Percentiles rank a stretch among this genome's conserved stretches.
phyloP scores from a whole-genome alignment of 2,113 vertebrate genomes.

The Oncorhynchus nerka region DNA sequence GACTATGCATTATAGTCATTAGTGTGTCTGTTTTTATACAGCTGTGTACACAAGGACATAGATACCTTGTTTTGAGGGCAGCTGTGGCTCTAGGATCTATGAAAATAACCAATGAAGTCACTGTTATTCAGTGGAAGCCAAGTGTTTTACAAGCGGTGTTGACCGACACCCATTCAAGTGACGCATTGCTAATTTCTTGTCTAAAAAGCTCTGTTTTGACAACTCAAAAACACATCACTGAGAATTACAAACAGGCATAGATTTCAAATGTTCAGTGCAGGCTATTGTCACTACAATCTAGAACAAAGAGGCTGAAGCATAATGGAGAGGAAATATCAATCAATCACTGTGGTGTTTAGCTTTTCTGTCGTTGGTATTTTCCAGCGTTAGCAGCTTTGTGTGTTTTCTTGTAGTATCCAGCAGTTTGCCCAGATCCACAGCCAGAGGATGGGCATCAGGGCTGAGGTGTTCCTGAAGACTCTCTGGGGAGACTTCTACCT shows the following conservation, averaged over 20 bases:
- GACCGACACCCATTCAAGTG: too few species aligned
- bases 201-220: background rate
- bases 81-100: conserved; percentile 26
- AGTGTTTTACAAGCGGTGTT: background rate
- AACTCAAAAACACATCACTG: too few species aligned
- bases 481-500: conserved; percentile 97
- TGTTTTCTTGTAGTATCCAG: conserved; percentile 78
- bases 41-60: background rate
- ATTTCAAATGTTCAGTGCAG: too few species aligned
- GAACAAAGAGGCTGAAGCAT: too few species aligned
- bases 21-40: background rate
- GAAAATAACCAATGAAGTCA: conserved; percentile 40
- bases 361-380: background rate
- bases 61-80: conserved; percentile 24
- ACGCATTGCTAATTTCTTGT: too few species aligned
- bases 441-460: conserved; percentile 86
- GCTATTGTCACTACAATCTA: too few species aligned
- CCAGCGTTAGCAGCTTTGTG: conserved; percentile 9
- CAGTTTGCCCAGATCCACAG: conserved; percentile 93
- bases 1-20: too few species aligned
- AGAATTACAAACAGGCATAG: too few species aligned
- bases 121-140: background rate
- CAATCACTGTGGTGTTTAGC: background rate
- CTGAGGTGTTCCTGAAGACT: conserved; percentile 84
- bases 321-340: background rate